Conservation (phyloP, 2,888 invertebrate genomes). For the Stenoptilia bipunctidactyla region DNA sequence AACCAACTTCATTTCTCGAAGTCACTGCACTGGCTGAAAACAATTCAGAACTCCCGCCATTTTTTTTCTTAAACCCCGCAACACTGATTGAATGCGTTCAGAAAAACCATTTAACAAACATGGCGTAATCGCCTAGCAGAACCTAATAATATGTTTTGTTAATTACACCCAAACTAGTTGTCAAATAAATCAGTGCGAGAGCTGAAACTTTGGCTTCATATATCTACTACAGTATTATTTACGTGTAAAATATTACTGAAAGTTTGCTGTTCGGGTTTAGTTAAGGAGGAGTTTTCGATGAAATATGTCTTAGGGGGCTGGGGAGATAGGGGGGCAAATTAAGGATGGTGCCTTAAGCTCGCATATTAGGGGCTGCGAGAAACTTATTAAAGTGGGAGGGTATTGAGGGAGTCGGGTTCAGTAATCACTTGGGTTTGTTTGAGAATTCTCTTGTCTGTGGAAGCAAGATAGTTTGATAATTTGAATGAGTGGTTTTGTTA, state of each 20-base stretch:
- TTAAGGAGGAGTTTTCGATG: constrained; percentile 61
- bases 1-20: too few relatives aligned
- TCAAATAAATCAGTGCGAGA: background rate
- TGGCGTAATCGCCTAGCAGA: too few relatives aligned
- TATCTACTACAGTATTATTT: constrained; percentile 49
- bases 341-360: constrained; percentile 58
- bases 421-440: too few relatives aligned
- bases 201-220: background rate
- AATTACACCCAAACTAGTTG: background rate
- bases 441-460: too few relatives aligned
- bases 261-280: constrained; percentile 45
- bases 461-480: too few relatives aligned
- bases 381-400: constrained; percentile 43
- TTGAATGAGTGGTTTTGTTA: too few relatives aligned
- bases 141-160: too few relatives aligned
- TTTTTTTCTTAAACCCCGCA: too few relatives aligned
- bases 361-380: constrained; percentile 38
- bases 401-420: background rate
- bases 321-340: constrained; percentile 25
- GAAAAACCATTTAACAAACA: too few relatives aligned
- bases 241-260: constrained; percentile 56
- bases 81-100: too few relatives aligned
- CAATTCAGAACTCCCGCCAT: too few relatives aligned
- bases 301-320: constrained; percentile 63
- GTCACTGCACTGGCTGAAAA: too few relatives aligned